Evolutionary conservation across 1,140 invertebrate species (phyloP), one percentile per base, ranked within the genome.

Genomic region (Cotesia chilonis): DNA sequence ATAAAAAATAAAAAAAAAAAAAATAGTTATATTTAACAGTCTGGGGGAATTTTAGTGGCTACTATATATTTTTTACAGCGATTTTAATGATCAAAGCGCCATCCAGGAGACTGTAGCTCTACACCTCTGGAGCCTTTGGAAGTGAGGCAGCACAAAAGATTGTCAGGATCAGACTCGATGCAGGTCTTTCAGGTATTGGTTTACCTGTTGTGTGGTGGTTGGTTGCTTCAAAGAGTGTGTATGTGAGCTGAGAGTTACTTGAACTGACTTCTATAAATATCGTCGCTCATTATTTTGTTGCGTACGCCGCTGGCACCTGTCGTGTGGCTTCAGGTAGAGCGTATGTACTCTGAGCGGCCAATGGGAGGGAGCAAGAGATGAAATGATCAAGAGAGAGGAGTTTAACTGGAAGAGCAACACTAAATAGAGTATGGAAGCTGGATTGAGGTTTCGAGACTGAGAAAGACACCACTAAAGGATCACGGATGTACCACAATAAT

Each of bases 281-380:
- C 77, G 78, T 63, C 64, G 79, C 77, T 81, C 79, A 83, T 82
- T 84, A 81, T 79, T 78, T 79, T 75, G 76, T 71, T 77, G 79
- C 82, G 82, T 79, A 80, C 81, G 81, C 80, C 79, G 81, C 79
- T 84, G 81, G 81, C 83, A 85, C 82, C 83, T 85, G 83, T 84
- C 83, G 83, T 84, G 83, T 83, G 82, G 82, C 82, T 82, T 82
- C 78, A 70, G 76, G 69, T 76, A 68, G 52, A 76, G 68, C 28
- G 28, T 28, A 28, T 28, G 37, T 36, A 41, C 17, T 9, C 38
- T 5, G 38, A 12, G 54, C 3, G 17, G 41, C n/a, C 28, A 37
- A 64, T 47, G 10, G 37, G 38, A 5, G 35, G 41, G n/a, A 35
- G 60, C 60, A n/a, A 47, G 63, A 65, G 35, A 37, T 37, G 54